Conservation (phyloP, 2,113 vertebrate genomes). For the Percina caprodes region DNA sequence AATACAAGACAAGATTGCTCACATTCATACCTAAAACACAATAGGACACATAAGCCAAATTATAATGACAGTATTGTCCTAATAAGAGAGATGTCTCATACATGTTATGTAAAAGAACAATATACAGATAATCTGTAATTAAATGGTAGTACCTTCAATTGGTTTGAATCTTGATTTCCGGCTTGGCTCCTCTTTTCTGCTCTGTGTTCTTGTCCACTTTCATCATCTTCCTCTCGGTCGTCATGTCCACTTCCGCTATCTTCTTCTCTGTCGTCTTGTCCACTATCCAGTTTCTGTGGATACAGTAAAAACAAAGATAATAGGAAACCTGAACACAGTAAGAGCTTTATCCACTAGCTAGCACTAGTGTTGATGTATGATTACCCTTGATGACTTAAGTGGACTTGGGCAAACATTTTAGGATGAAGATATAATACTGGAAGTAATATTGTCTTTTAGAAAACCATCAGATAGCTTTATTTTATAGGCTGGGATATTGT, state of each 20-base stretch:
- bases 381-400: not conserved
- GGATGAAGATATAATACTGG: not conserved
- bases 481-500: not conserved
- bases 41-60: too few species aligned
- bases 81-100: not conserved
- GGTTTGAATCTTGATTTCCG: not conserved
- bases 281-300: not conserved
- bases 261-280: not conserved
- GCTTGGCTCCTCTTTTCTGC: not conserved
- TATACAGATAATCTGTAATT: constrained; percentile 2
- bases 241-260: too few species aligned
- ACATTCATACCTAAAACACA: too few species aligned
- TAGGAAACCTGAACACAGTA: too few species aligned
- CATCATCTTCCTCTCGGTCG: too few species aligned
- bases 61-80: not conserved
- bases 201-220: not conserved
- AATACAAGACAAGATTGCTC: too few species aligned
- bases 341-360: not conserved
- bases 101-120: not conserved
- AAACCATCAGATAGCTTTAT: not conserved
- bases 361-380: not conserved
- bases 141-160: constrained; percentile 2
- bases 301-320: not conserved
- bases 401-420: not conserved
- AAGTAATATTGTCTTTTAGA: not conserved